Evolutionary conservation across 2,888 invertebrate genomes (phyloP), one percentile per base, ranked within the genome.

Genomic region (Helobdella robusta): DNA sequence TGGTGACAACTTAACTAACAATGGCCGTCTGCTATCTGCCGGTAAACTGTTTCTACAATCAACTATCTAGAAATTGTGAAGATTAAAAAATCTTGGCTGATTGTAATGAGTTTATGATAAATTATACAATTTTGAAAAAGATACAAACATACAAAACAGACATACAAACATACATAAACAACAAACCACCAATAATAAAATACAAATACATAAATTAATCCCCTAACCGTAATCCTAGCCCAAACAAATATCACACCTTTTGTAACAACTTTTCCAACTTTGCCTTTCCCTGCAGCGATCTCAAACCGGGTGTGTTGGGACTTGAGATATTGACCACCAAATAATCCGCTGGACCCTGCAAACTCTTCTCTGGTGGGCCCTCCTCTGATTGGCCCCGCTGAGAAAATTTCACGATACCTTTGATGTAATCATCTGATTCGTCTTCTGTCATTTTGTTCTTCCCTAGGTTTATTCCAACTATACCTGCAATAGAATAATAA

Each of bases 1-100:
- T 0, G 97, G 95, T 0, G 95, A 88, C 64, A 98, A 83, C 83
- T 98, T 98, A 0, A 98, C 79, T n/a, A 95, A 80, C n/a, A 97
- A 78, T 0, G 91, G 90, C 2, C 87, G 86, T 69, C 65, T 60
- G 8, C 44, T 18, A 18, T 54, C 59, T n/a, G 28, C 64, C 2
- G 64, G 64, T 15, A 71, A 64, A 56, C 71, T 68, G 62, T 77
- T 68, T 50, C 78, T 70, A 62, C 73, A 75, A 64, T 70, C 69
- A 18, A 76, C 68, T 11, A 78, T 76, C 78, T 78, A 67, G 11
- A 66, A 23, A 36, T 32, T 6, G 1, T n/a, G 32, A 56, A 1
- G 1, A 5, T 18, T n/a, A 40, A 15, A 40, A 40, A 15, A 15
- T n/a, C n/a, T 15, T 15, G 11, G 44, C 44, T 15, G 11, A n/a